phyloP scores from a whole-genome alignment of 2,113 vertebrate genomes.

The Scomber colias region DNA sequence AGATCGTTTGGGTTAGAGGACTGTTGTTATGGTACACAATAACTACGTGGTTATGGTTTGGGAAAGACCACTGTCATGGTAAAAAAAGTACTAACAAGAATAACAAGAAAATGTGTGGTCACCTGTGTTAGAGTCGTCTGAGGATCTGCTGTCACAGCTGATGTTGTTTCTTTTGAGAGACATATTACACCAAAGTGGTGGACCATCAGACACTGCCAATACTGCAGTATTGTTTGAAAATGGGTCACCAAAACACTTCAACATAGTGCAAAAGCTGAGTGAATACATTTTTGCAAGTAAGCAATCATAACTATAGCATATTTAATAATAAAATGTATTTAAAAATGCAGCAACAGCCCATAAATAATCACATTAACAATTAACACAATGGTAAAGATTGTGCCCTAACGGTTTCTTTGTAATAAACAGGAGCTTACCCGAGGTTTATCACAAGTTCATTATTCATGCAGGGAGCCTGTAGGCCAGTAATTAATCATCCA shows the following conservation, averaged over 20 bases:
- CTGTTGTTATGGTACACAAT: no score
- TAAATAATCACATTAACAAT: constrained; percentile 13
- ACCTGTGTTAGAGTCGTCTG: no score
- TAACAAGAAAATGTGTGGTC: no score
- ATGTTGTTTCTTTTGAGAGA: neutral
- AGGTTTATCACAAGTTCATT: constrained; percentile 48
- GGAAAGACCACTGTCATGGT: no score
- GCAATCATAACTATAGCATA: neutral
- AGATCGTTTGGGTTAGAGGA: no score
- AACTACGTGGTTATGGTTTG: no score
- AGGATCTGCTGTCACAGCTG: no score
- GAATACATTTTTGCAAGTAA: neutral
- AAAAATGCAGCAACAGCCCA: neutral
- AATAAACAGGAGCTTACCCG: constrained; percentile 18
- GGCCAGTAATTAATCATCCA: constrained; percentile 50
- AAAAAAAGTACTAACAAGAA: no score
- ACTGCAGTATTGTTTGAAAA: neutral
- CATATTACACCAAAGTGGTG: neutral
- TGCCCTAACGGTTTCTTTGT: constrained; percentile 13
- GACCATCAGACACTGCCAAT: neutral
- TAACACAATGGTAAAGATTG: constrained; percentile 5
- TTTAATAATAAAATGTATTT: neutral
- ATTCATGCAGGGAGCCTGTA: constrained; percentile 22
- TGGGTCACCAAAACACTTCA: neutral
- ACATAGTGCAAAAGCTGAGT: neutral